Base-by-base conservation (phyloP, 2,113 vertebrate species). In the Nannobrachium achirus region DNA sequence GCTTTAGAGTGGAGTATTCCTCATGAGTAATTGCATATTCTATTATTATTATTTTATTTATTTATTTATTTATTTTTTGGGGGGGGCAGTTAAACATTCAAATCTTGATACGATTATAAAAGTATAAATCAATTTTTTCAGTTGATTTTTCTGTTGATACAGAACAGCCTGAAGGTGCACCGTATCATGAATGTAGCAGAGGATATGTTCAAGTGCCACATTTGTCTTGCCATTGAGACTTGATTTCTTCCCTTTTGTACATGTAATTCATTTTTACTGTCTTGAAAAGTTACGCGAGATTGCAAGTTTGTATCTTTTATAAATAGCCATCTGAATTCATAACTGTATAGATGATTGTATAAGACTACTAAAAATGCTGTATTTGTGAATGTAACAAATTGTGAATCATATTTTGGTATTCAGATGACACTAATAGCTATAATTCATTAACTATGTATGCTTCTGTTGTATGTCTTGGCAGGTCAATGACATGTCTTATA, bases 121-220 rank as follows among this genome's bases (percentile, higher is more conserved):
- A 25, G 11, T 10, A 33, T 11, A 64, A 46, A 41, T 50, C 14
- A 48, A 38, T 16, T 11, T 33, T 65, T 38, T 25, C 13, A 33
- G 14, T 14, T 11, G 9, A 52, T 1, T 52, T 59, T 75, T 52
- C 50, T 39, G 63, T 20, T 1, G 66, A 71, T 69, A 15, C 58
- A 68, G 64, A 52, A 65, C 65, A 70, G 69, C 68, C 70, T 44
- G 41, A 10, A 10, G 71, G 60, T 42, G 63, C 58, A 63, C 56
- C 25, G 63, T 64, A 19, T 74, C 65, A 56, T 44, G 78, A 88
- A 86, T 88, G 86, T 88, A 88, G 85, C 81, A 80, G 56, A 66
- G 55, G 56, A 78, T 41, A 66, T 49, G 42, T 60, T 82, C 46
- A 88, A 87, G 84, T 86, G 81, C 80, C 83, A 86, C 56, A 2